Base-by-base conservation (phyloP, 2,888 invertebrate genomes). In the Himalopsyche japonica region DNA sequence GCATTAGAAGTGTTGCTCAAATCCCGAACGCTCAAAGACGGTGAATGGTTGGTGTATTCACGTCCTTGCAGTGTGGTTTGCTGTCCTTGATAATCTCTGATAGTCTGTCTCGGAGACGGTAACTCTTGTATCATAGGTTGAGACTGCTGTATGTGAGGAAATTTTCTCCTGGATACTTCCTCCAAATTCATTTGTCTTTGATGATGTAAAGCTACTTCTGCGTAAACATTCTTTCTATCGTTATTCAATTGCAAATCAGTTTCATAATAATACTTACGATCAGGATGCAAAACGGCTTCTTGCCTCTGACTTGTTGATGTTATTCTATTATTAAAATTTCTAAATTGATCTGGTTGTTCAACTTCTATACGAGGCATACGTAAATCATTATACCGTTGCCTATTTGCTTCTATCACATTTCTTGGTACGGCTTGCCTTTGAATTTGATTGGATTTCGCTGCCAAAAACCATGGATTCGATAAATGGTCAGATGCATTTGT, bases 381-480 rank as follows among this genome's bases (percentile, higher is more conserved):
- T 47, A 82, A 18, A 18, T 84, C 84, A 6, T 47, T 57, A 47
- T 86, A 86, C 30, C 81, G 79, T 18, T 84, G 86, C 76, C 76
- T n/a, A 2, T 24, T 32, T 24, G 84, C 20, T 27, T 84, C 84
- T 20, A 47, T 47, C 27, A 76, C 27, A 5, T 70, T 70, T 12
- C 57, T 37, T 3, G 81, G 70, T 18, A 80, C 24, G 18, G 76
- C 37, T 47, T 84, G 82, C n/a, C 57, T 20, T 57, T 57, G 57
- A 6, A 57, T 20, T 15, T n/a, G 84, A n/a, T 32, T 80, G 7
- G 79, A 30, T 64, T 86, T 86, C 3, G 82, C 34, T n/a, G 82
- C 34, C 24, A 85, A 77, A 76, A 85, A 82, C 86, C 86, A 86
- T 12, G 86, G 84, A 85, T 86, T 86, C 18, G 76, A 80, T 6